Conservation (phyloP, 2,113 vertebrate genomes). For the Cranoglanis bouderius region DNA sequence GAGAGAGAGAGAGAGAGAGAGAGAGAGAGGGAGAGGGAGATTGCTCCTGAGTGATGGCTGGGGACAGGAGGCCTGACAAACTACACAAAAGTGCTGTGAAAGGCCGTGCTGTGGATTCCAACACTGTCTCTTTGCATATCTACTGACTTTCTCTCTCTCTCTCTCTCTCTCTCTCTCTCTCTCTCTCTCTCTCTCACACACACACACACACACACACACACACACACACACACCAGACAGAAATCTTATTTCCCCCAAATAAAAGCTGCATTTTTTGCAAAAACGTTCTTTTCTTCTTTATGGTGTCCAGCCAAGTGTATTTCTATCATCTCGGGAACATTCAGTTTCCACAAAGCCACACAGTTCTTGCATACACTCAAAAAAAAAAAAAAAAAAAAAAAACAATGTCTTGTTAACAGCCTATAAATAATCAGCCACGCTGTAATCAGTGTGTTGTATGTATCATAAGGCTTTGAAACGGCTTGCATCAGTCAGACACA, state of each 20-base stretch:
- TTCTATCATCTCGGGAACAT: constrained; percentile 1
- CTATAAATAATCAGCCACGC: background rate
- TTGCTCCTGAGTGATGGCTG: constrained; percentile 25
- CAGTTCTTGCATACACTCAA: background rate
- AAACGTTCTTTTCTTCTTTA: background rate
- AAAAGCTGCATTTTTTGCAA: background rate
- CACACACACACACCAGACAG: background rate
- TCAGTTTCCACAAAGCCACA: background rate
- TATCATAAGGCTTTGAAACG: background rate
- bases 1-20: background rate
- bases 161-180: too few relatives aligned
- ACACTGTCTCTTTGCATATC: constrained; percentile 25
- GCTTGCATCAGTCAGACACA: background rate
- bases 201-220: background rate
- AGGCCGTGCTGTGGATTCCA: constrained; percentile 18
- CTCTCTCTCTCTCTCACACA: too few relatives aligned
- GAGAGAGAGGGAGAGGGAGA: background rate
- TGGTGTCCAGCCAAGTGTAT: background rate
- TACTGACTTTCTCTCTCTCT: background rate
- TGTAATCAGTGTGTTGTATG: background rate
- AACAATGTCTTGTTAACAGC: background rate
- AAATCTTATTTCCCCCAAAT: background rate
- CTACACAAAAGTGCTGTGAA: constrained; percentile 39
- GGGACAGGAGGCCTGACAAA: constrained; percentile 26
- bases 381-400: background rate